Conservation (phyloP, 92 coral and sea anemone species). For the Hydrozoanthus gracilis region DNA sequence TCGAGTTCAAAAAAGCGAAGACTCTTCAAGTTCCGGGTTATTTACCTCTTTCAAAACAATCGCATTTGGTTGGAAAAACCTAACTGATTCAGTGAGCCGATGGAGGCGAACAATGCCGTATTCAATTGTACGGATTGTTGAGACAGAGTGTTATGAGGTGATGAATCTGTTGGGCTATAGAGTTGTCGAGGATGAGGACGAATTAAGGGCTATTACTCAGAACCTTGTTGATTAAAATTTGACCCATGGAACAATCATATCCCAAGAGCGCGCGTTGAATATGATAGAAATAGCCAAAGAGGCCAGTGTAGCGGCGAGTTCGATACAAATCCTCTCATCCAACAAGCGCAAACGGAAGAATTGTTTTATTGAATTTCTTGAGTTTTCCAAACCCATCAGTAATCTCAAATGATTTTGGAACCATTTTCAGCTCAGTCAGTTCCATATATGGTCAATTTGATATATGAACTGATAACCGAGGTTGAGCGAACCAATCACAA, state of each 20-base stretch:
- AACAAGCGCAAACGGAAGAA: no score
- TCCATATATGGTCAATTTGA: no score
- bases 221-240: constrained; percentile 64
- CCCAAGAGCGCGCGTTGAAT: no score
- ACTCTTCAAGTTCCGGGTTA: constrained; percentile 54
- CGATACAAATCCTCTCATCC: no score
- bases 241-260: not conserved
- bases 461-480: no score
- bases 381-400: no score
- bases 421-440: no score
- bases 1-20: constrained; percentile 59
- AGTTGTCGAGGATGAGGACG: constrained; percentile 85
- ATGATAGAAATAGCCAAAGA: no score
- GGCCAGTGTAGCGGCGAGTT: no score
- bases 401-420: no score
- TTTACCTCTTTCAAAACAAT: not conserved
- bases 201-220: constrained; percentile 70
- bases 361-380: no score
- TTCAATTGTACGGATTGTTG: constrained; percentile 78
- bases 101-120: constrained; percentile 86
- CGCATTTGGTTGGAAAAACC: constrained; percentile 54
- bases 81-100: constrained; percentile 57
- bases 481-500: no score
- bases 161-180: constrained; percentile 87
- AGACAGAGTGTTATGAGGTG: constrained; percentile 85